Percentiles rank a stretch among this genome's conserved stretches.
Evolutionary conservation across 2,797 vertebrate genomes (phyloP).

Genomic region (Catostomus latipinnis): DNA sequence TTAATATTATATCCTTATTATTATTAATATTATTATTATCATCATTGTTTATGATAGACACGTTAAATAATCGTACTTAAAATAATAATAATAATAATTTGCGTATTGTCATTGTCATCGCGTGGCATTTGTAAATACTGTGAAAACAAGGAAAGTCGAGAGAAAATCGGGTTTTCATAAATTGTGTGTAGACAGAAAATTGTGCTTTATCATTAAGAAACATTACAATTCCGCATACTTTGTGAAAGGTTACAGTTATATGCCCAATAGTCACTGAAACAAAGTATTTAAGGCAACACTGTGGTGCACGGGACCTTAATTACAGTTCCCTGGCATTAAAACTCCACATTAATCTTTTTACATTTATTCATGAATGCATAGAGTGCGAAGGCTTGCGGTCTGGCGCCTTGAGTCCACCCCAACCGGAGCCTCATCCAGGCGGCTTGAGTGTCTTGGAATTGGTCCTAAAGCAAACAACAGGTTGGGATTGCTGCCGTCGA

Average conservation of each 20-base stretch:
- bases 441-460: conserved; percentile 83
- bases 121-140: no score
- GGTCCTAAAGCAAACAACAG: conserved; percentile 97
- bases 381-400: conserved; percentile 72
- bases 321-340: conserved; percentile 69
- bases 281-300: conserved; percentile 1
- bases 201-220: not conserved
- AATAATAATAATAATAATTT: no score
- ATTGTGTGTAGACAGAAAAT: no score
- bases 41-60: no score
- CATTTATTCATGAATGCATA: conserved; percentile 83
- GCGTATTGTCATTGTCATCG: no score
- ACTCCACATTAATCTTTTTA: conserved; percentile 67
- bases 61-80: no score
- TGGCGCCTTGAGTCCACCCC: conserved; percentile 84
- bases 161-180: no score
- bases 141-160: no score
- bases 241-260: not conserved
- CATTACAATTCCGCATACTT: not conserved
- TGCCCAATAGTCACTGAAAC: not conserved
- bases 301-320: conserved; percentile 46
- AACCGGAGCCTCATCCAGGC: conserved; percentile 75
- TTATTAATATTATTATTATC: no score
- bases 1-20: no score
- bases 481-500: conserved; percentile 99